Percentiles rank a stretch among this genome's conserved stretches.
Evolutionary conservation across 2,113 vertebrate species (phyloP).

Genomic region (Motacilla tschutschensis): DNA sequence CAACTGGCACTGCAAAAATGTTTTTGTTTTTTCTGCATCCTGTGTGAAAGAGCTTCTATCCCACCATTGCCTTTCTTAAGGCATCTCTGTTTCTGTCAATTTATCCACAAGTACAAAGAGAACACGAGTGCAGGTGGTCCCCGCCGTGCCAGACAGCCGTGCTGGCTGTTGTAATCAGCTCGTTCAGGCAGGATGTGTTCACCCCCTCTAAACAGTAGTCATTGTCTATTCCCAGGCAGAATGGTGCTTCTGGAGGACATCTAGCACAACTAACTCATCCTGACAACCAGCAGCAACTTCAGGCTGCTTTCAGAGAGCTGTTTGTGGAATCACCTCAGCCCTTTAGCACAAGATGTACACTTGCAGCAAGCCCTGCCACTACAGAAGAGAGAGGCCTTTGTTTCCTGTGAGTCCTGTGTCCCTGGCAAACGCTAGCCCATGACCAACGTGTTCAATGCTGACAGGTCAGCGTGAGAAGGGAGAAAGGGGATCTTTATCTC

Average conservation of each 20-base stretch:
- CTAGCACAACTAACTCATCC: slow-evolving; percentile 49
- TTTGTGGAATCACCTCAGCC: slow-evolving; percentile 27
- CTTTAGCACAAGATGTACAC: slow-evolving; percentile 5
- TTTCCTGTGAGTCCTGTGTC: fast-evolving
- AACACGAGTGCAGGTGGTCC: neutral
- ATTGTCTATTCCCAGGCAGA: slow-evolving; percentile 18
- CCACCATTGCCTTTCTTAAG: neutral
- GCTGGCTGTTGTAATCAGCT: slow-evolving; percentile 10
- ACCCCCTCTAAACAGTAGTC: neutral
- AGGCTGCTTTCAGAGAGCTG: slow-evolving; percentile 40
- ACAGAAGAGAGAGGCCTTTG: neutral
- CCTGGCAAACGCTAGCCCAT: neutral
- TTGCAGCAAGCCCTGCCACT: neutral
- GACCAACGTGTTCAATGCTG: neutral
- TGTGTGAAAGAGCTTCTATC: neutral
- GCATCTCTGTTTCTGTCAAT: neutral
- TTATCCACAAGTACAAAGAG: neutral
- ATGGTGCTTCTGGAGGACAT: slow-evolving; percentile 8
- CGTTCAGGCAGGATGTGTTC: neutral
- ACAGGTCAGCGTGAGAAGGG: neutral
- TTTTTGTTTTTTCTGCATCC: neutral
- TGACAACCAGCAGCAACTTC: slow-evolving; percentile 59
- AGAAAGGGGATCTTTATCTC: neutral
- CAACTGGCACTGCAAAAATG: neutral
- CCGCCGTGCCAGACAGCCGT: fast-evolving